A percentile compares a stretch with the other conserved stretches of the same genome.
Evolutionary conservation across 2,113 vertebrate genomes (phyloP).

Genomic region (Cacatua alba): DNA sequence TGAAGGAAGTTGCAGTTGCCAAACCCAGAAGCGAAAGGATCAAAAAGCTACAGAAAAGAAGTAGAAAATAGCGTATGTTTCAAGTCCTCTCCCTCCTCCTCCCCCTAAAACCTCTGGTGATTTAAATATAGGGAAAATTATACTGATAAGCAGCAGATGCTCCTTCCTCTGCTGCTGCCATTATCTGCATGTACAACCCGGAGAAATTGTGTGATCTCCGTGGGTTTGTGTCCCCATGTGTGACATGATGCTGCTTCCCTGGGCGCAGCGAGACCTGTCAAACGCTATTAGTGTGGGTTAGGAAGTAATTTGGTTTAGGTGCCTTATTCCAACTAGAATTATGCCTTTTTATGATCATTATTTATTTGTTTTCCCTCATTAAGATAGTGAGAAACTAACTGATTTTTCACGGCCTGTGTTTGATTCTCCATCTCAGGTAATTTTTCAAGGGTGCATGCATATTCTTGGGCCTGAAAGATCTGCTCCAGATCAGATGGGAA

Average conservation of each 20-base stretch:
- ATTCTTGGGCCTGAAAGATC: neutral
- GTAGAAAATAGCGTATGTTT: neutral
- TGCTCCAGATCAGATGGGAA: neutral
- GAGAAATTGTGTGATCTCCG: accelerated
- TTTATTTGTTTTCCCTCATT: neutral
- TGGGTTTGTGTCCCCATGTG: neutral
- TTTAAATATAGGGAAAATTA: neutral
- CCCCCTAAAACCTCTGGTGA: neutral
- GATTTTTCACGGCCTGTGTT: neutral
- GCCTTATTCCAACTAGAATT: neutral
- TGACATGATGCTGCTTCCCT: neutral
- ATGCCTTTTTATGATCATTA: accelerated
- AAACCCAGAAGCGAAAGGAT: constrained; percentile 42
- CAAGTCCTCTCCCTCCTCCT: neutral
- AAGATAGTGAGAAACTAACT: neutral
- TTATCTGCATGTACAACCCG: neutral
- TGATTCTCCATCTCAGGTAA: neutral
- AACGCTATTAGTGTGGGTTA: neutral
- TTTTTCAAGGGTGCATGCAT: neutral
- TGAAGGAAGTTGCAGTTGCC: constrained; percentile 52
- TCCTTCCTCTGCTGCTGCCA: neutral
- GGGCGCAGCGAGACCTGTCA: accelerated
- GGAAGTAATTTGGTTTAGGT: neutral
- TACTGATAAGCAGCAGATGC: neutral
- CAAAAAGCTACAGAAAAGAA: constrained; percentile 31